A percentile compares a stretch with the other conserved stretches of the same genome.
phyloP scores from a whole-genome alignment of 2,113 vertebrate genomes.

The Trogon surrucura region DNA sequence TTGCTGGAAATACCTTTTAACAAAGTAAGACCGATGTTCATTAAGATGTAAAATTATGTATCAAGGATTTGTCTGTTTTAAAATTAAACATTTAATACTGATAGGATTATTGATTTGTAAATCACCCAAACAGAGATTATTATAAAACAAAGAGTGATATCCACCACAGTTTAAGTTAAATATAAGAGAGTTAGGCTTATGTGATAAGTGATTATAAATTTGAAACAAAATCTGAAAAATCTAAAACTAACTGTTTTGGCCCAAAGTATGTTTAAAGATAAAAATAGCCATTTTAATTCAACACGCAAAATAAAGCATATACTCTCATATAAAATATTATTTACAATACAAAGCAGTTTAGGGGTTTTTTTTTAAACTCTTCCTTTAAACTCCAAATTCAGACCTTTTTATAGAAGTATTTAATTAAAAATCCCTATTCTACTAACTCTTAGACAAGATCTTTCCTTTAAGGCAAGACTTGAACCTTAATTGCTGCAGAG shows the following conservation, averaged over 20 bases:
- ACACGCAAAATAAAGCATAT: neutral
- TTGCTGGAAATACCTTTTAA: neutral
- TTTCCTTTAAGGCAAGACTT: neutral
- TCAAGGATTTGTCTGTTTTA: neutral
- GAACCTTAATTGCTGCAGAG: neutral
- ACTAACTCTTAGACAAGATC: neutral
- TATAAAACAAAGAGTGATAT: neutral
- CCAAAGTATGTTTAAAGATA: neutral
- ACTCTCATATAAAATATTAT: neutral
- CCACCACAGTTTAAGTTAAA: neutral
- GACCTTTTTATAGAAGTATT: neutral
- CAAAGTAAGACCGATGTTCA: neutral
- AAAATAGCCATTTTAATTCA: neutral
- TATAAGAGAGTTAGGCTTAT: neutral
- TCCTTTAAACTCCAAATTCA: neutral
- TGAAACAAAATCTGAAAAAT: neutral
- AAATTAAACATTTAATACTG: neutral
- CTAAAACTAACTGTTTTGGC: neutral
- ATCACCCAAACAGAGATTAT: neutral
- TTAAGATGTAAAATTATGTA: neutral
- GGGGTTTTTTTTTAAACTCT: neutral
- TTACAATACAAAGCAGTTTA: neutral
- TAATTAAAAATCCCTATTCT: neutral
- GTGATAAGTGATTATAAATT: neutral
- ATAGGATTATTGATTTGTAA: neutral